Evolutionary conservation across 2,797 vertebrate genomes (phyloP).

Genomic region (Carapus acus): DNA sequence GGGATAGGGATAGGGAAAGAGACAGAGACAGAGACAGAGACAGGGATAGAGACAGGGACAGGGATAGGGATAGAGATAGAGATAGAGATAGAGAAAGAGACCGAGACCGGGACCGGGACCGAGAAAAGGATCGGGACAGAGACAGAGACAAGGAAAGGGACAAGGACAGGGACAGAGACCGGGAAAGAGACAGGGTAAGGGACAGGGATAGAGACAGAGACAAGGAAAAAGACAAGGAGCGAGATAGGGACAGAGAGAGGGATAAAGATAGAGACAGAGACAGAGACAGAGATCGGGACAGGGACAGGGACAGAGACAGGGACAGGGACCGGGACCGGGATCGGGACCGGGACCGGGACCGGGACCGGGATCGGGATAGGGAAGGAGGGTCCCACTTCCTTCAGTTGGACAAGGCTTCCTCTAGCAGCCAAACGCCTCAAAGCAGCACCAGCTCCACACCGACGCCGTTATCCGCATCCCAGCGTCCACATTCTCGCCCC

Average conservation of each 20-base stretch:
- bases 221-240: constrained; percentile 5
- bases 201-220: constrained; percentile 11
- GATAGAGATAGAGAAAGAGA: constrained; percentile 23
- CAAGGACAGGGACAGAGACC: constrained; percentile 17
- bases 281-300: constrained; percentile 16
- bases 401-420: constrained; percentile 51
- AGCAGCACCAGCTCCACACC: constrained; percentile 71
- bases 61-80: constrained; percentile 1
- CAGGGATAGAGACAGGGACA: rapidly evolving
- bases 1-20: constrained; percentile 5
- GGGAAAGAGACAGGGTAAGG: constrained; percentile 7
- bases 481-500: constrained; percentile 68
- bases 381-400: constrained; percentile 62
- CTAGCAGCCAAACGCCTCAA: constrained; percentile 52
- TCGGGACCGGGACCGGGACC: constrained; percentile 1
- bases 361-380: constrained; percentile 33
- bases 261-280: constrained; percentile 22
- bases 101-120: constrained; percentile 18
- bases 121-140: constrained; percentile 8
- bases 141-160: constrained; percentile 22
- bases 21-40: constrained; percentile 21
- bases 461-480: constrained; percentile 67
- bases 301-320: constrained; percentile 14
- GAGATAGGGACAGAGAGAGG: constrained; percentile 21
- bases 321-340: constrained; percentile 12